Evolutionary conservation across 2,113 vertebrate species (phyloP), one percentile per base, ranked within the genome.

Genomic region (Dolichotis patagonum): DNA sequence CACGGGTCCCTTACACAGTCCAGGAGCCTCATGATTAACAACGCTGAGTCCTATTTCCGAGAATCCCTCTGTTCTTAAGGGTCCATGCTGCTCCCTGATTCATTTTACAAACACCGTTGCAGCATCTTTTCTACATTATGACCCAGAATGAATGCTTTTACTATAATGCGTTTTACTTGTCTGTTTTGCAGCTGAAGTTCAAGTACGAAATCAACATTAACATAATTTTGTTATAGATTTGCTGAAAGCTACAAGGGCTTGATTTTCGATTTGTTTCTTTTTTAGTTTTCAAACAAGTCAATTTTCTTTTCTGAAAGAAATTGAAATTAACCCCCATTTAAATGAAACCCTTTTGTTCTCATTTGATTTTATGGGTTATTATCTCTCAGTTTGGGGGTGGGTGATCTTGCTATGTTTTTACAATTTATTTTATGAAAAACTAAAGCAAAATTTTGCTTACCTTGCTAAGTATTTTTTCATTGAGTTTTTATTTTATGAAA

Each of bases 131-230:
- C 92, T 32, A 13, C 17, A 7, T 49, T 41, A 24, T 26, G 65
- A 93, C 24, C 65, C 82, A 78, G 38, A 7, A 43, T 35, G 30
- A n/a, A 52, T 63, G 81, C n/a, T 82, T 89, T 92, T 77, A 78
- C 65, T 49, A 78, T 20, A 75, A 93, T 46, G 3, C 58, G 32
- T 95, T 97, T 95, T 84, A 67, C 41, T 93, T 32, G 20, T 77
- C 63, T 78, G 22, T 60, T 87, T 56, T 52, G 35, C 63, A 63
- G 52, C 77, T 92, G 75, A 88, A 95, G 84, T 62, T 54, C 43
- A 88, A 87, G 13, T 35, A 54, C 43, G 82, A 88, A 65, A 88
- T 78, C 30, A 41, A 60, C 46, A 56, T 65, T 54, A 69, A 46
- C 28, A 63, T 65, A 67, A 73, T 60, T 84, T 92, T 88, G 62